Evolutionary conservation across 1,140 invertebrate species (phyloP).

Genomic region (Lordiphosa clarofinis): DNA sequence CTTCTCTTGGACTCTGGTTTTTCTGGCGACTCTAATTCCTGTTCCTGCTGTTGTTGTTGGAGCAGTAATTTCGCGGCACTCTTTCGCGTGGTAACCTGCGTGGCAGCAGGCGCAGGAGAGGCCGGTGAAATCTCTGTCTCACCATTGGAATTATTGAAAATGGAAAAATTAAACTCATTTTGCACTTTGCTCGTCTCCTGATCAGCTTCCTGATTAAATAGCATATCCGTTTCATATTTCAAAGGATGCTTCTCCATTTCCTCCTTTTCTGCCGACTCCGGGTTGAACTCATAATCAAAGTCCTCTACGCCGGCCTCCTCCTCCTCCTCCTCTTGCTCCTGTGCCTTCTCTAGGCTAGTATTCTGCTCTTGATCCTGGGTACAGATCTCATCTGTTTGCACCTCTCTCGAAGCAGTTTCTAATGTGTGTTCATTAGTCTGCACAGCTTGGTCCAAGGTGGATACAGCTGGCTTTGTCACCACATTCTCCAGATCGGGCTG

Average conservation of each 20-base stretch:
- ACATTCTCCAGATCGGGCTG: slow-evolving; percentile 21
- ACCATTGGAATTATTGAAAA: slow-evolving; percentile 44
- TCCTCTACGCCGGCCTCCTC: slow-evolving; percentile 32
- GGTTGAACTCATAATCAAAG: slow-evolving; percentile 52
- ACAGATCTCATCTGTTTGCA: slow-evolving; percentile 34
- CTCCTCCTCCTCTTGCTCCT: slow-evolving; percentile 1
- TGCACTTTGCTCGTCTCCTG: slow-evolving; percentile 18
- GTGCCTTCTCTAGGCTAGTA: slow-evolving; percentile 15
- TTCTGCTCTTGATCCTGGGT: slow-evolving; percentile 22
- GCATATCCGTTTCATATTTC: slow-evolving; percentile 43
- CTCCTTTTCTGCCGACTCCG: slow-evolving; percentile 33
- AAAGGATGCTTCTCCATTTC: slow-evolving; percentile 32
- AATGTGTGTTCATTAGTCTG: slow-evolving; percentile 30
- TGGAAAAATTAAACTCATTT: slow-evolving; percentile 27
- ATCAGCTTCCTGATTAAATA: slow-evolving; percentile 33
- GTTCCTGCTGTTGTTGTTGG: slow-evolving; percentile 18
- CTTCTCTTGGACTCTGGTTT: slow-evolving; percentile 20
- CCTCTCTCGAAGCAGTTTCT: slow-evolving; percentile 11
- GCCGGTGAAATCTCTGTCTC: slow-evolving; percentile 35
- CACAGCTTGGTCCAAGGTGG: slow-evolving; percentile 29
- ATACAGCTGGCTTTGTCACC: slow-evolving; percentile 4
- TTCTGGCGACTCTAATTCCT: neutral
- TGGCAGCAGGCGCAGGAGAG: neutral
- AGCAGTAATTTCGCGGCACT: slow-evolving; percentile 26
- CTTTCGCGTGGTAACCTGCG: slow-evolving; percentile 42